Percentiles rank a stretch among this genome's conserved stretches.
Conservation (phyloP, 2,113 vertebrate genomes). For the Cepphus grylle region DNA sequence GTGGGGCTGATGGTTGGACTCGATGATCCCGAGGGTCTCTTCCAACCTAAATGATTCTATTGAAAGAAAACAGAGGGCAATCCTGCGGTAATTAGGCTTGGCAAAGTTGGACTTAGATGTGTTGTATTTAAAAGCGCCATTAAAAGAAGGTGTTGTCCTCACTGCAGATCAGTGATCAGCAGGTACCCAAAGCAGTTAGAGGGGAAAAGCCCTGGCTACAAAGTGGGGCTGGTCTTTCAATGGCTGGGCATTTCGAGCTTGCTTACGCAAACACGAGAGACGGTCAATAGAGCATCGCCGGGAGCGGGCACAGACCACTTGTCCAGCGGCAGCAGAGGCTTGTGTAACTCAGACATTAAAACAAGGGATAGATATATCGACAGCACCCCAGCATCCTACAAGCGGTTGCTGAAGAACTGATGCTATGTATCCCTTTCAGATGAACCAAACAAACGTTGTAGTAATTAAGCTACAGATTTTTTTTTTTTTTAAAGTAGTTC, state of each 20-base stretch:
- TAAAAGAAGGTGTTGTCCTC: background rate
- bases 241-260: background rate
- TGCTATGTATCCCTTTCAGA: background rate
- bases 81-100: background rate
- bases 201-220: background rate
- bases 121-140: background rate
- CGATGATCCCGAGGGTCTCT: too few relatives aligned
- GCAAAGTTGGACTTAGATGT: background rate
- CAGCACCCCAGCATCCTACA: background rate
- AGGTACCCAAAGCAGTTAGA: background rate
- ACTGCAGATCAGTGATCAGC: background rate
- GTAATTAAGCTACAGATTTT: background rate
- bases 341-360: background rate
- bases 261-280: slow-evolving; percentile 18
- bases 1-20: too few relatives aligned
- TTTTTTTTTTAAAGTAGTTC: background rate
- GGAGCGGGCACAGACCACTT: background rate
- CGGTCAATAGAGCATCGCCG: background rate
- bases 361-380: background rate
- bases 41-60: too few relatives aligned
- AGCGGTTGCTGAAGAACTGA: background rate
- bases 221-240: background rate
- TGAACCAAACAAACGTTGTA: background rate
- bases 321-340: background rate
- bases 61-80: background rate